phyloP scores from a whole-genome alignment of 2,113 vertebrate species.

The Eurystomus gularis region DNA sequence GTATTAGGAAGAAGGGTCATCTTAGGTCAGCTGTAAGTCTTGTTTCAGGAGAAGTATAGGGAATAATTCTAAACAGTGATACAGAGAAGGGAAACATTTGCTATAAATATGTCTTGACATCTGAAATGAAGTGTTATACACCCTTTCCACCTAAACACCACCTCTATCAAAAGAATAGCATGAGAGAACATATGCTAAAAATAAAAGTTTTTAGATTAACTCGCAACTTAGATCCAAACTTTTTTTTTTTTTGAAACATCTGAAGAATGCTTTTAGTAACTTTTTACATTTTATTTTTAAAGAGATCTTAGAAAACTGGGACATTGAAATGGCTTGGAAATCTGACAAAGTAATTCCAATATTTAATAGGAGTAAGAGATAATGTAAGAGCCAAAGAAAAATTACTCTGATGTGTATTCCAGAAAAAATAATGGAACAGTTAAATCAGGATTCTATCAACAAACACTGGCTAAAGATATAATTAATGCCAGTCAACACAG shows the following conservation, averaged over 20 bases:
- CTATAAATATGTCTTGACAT: background rate
- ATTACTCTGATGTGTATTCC: background rate
- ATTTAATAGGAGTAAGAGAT: background rate
- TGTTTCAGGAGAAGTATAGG: background rate
- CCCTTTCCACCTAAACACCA: background rate
- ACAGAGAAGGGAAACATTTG: background rate
- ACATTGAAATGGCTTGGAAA: background rate
- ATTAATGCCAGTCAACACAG: background rate
- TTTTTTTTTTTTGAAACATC: background rate
- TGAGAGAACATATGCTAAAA: background rate
- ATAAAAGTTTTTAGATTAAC: background rate
- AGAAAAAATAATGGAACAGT: background rate
- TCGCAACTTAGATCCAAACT: background rate
- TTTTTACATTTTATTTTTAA: background rate
- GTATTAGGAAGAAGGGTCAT: background rate
- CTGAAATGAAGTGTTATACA: background rate
- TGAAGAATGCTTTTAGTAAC: background rate
- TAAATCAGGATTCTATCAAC: slow-evolving; percentile 17
- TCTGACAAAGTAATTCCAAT: background rate
- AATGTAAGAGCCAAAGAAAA: background rate
- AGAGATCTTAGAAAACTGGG: background rate
- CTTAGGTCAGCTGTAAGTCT: background rate
- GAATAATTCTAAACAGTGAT: background rate
- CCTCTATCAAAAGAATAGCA: background rate
- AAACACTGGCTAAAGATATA: background rate